A percentile compares a stretch with the other conserved stretches of the same genome.
Conservation (phyloP, 2,888 invertebrate species). For the Noctuana brunneofusca region DNA sequence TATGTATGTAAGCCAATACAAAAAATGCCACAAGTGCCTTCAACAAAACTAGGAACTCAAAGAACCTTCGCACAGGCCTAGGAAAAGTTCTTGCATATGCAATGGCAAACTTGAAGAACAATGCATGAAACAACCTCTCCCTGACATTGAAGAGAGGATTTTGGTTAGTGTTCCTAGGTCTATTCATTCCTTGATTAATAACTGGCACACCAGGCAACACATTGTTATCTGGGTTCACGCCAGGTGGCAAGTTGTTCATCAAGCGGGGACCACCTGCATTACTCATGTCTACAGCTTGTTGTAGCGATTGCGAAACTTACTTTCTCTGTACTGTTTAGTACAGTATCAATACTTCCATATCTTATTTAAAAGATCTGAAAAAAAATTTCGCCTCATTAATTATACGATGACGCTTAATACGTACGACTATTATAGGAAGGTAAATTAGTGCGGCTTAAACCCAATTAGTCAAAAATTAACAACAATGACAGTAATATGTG, state of each 20-base stretch:
- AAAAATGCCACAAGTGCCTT: conserved; percentile 92
- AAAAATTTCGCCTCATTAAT: conserved; percentile 45
- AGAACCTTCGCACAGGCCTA: conserved; percentile 89
- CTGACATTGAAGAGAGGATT: conserved; percentile 93
- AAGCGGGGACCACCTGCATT: conserved; percentile 62
- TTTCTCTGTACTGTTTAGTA: conserved; percentile 29
- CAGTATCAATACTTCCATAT: conserved; percentile 48
- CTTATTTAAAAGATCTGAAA: conserved; percentile 60
- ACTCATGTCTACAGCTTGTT: conserved; percentile 53
- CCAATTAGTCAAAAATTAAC: conserved; percentile 29
- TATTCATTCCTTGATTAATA: conserved; percentile 76
- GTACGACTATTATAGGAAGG: conserved; percentile 6
- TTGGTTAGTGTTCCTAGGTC: conserved; percentile 84
- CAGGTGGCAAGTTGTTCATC: conserved; percentile 73
- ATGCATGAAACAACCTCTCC: conserved; percentile 95
- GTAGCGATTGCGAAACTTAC: conserved; percentile 11
- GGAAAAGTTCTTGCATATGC: conserved; percentile 96
- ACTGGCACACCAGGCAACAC: conserved; percentile 81
- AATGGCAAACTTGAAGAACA: conserved; percentile 96
- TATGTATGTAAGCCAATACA: conserved; percentile 96
- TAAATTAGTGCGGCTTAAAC: conserved; percentile 24
- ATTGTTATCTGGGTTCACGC: conserved; percentile 79
- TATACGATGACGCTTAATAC: conserved; percentile 8
- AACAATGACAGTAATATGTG: conserved; percentile 15
- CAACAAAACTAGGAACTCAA: conserved; percentile 92